These are phyloP conservation scores for Autographa gamma DNA, from an alignment of 2,888 invertebrate genomes.

Conservation along the genomic window DNA sequence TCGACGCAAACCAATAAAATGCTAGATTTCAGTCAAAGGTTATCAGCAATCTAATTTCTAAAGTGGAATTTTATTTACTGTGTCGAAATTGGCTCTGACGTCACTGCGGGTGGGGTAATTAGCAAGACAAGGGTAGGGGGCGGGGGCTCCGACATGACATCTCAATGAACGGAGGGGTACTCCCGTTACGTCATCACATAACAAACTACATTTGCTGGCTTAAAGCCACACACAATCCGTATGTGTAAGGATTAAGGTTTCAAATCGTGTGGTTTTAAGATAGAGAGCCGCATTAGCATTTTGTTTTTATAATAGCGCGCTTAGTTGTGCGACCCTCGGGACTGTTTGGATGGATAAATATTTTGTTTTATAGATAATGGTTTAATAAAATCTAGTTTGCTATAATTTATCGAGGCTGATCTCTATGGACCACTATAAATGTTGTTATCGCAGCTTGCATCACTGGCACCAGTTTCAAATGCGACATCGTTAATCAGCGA, in stretches of 20 bases:
- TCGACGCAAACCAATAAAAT: constrained; percentile 10
- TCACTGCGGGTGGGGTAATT: constrained; percentile 66
- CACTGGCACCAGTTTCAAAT: neutral
- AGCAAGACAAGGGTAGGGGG: constrained; percentile 58
- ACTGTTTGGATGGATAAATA: constrained; percentile 49
- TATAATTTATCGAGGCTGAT: constrained; percentile 1
- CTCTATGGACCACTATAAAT: too few relatives aligned
- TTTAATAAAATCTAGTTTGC: constrained; percentile 19
- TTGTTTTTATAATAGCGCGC: constrained; percentile 47
- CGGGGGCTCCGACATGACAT: constrained; percentile 56
- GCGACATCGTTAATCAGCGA: too few relatives aligned
- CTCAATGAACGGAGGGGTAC: constrained; percentile 68
- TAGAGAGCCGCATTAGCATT: neutral
- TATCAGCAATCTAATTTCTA: constrained; percentile 42
- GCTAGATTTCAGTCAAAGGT: constrained; percentile 5
- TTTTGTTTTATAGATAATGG: constrained; percentile 33
- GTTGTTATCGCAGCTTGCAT: neutral
- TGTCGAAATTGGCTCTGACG: constrained; percentile 69
- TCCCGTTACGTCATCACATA: constrained; percentile 63
- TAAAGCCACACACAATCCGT: constrained; percentile 10
- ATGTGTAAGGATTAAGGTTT: constrained; percentile 18
- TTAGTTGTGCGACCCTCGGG: constrained; percentile 43
- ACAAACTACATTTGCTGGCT: constrained; percentile 20
- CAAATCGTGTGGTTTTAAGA: constrained; percentile 22
- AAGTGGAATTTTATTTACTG: constrained; percentile 59